phyloP scores from a whole-genome alignment of 64 coral and sea anemone genomes.

The Porites lutea region DNA sequence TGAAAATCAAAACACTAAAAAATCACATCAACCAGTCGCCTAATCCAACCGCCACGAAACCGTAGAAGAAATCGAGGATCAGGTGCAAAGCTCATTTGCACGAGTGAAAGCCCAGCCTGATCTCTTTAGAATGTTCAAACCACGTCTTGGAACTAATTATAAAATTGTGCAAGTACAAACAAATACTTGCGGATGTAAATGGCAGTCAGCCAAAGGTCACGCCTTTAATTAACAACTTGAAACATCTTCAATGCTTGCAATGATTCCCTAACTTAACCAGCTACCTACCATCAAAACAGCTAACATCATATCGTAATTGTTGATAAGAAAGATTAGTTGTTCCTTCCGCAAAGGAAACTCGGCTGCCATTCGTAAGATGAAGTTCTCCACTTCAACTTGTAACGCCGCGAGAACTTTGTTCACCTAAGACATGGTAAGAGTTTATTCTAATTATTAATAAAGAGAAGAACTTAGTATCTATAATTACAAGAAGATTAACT shows the following conservation, averaged over 20 bases:
- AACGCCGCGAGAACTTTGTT: constrained; percentile 95
- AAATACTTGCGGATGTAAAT: too few relatives aligned
- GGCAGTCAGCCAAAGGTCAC: too few relatives aligned
- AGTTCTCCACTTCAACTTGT: constrained; percentile 96
- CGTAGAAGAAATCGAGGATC: too few relatives aligned
- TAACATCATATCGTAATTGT: constrained; percentile 99
- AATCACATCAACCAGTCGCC: too few relatives aligned
- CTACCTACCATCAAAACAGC: constrained; percentile 91
- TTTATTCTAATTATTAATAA: not conserved
- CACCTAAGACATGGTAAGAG: constrained; percentile 48
- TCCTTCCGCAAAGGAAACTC: constrained; percentile 98
- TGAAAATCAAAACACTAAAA: too few relatives aligned
- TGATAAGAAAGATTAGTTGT: constrained; percentile 96
- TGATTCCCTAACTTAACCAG: not conserved
- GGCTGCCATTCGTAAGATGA: constrained; percentile 94
- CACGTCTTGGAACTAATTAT: too few relatives aligned
- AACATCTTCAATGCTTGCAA: not conserved
- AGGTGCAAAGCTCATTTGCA: too few relatives aligned
- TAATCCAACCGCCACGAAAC: too few relatives aligned
- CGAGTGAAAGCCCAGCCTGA: too few relatives aligned
- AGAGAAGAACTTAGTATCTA: not conserved
- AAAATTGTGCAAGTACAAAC: too few relatives aligned
- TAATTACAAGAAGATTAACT: not conserved
- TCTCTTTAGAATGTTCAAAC: too few relatives aligned
- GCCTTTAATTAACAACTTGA: too few relatives aligned